Base-by-base conservation (phyloP, 2,113 vertebrate genomes). In the Oncorhynchus mykiss region DNA sequence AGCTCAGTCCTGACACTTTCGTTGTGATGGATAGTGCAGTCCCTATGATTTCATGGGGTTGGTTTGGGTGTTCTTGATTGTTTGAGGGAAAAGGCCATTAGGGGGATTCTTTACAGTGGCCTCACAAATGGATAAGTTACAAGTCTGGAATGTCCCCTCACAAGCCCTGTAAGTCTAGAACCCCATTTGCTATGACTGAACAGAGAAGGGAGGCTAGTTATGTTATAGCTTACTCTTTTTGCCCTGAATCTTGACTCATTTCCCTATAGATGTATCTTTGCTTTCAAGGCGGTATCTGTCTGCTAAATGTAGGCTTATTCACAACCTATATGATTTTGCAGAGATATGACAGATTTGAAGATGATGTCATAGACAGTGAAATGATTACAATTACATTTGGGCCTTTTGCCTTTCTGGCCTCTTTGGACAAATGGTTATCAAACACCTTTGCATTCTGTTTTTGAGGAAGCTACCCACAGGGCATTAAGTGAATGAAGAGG, bases 41-140 rank as follows among this genome's bases (percentile, higher is more conserved):
- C 71, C 12, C 18, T 60, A 12, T 66, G 22, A 49, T 66, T 68
- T 68, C 54, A 73, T 39, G 27, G 27, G 24, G 13, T 54, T 54
- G 12, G 51, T 54, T 54, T 45, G 39, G 39, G 39, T 45, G 39
- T 45, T 45, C 39, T 16, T 27, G 70, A 18, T 31, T 20, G 72
- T 65, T 60, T 6, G 29, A 51, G 64, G 34, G 62, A 67, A 49
- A 72, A 78, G n/a, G 34, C 49, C 39, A 57, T 54, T 48, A 20
- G 7, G 29, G 64, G 14, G 45, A 39, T 24, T 24, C 34, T 57
- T 72, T 39, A 48, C 60, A 24, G 39, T 62, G 4, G 72, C 11
- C 24, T 65, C n/a, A 34, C 31, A 45, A 34, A 11, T 12, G 64
- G 45, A 78, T 78, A 27, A 5, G 49, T 78, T 78, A 72, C 48